Evolutionary conservation across 2,888 invertebrate genomes (phyloP), one percentile per base, ranked within the genome.

Genomic region (Hofmannophila pseudospretella): DNA sequence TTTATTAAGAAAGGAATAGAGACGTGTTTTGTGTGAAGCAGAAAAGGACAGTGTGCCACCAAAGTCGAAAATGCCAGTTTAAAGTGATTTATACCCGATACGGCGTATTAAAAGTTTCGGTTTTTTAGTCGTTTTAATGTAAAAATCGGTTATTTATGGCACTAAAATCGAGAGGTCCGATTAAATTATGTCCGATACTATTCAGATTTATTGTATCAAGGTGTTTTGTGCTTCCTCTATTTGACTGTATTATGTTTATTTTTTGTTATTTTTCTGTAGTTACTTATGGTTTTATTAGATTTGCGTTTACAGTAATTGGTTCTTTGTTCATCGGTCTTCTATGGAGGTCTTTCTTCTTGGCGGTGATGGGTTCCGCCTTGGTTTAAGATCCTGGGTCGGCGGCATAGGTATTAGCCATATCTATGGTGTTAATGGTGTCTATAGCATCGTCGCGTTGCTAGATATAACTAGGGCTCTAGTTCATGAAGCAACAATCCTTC

Each of bases 141-240:
- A 74, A 82, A 84, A 86, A 79, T 85, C 80, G 69, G 76, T 84
- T 70, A 86, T 86, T 86, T 86, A 86, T 85, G 81, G 53, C 62
- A 56, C 68, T 73, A 72, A 79, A 82, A 86, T 85, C 84, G 82
- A 82, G 69, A 79, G 82, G 77, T 74, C 67, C 79, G 82, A 81
- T 84, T 82, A 82, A 84, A 82, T 78, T 76, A 84, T 84, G 82
- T 66, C 74, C 66, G 73, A 78, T 78, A 75, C 67, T 69, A 70
- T 62, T 54, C 54, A 74, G 73, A 86, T 86, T 86, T 84, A 85
- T 82, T 51, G 65, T 49, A 45, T 54, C 55, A 60, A 64, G 60
- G 56, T 68, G 67, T 67, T 67, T 60, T 59, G 60, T 55, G 67
- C 64, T 68, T 67, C 73, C 72, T 65, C 67, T 67, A 70, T 75